Percentiles rank a stretch among this genome's conserved stretches.
Evolutionary conservation across 2,797 vertebrate genomes (phyloP).

Genomic region (Halcyon badia): DNA sequence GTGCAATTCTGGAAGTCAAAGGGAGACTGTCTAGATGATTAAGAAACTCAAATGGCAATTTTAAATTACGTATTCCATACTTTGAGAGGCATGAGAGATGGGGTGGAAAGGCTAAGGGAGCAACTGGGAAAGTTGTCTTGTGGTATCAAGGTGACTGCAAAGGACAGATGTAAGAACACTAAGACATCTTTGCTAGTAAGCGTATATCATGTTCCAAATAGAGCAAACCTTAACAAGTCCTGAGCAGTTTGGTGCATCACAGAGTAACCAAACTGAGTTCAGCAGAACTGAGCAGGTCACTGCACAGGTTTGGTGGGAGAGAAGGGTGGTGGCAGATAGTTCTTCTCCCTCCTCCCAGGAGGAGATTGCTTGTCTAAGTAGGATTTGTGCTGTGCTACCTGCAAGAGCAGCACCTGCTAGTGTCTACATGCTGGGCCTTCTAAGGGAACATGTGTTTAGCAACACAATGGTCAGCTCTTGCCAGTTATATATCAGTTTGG

Average conservation of each 20-base stretch:
- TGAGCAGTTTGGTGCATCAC: not conserved
- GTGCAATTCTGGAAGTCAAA: not conserved
- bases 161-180: not conserved
- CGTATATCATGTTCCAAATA: not conserved
- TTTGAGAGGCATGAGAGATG: not conserved
- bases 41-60: not conserved
- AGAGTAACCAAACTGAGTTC: not conserved
- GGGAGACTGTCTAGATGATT: not conserved
- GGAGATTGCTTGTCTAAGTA: not conserved
- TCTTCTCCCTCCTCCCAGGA: not conserved
- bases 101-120: not conserved
- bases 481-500: not conserved
- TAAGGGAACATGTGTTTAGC: not conserved
- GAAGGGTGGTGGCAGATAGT: not conserved
- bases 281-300: not conserved
- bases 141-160: not conserved
- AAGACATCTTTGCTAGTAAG: not conserved
- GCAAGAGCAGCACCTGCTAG: not conserved
- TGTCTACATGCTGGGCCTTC: not conserved
- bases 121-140: not conserved
- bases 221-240: not conserved
- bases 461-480: not conserved
- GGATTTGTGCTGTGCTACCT: not conserved
- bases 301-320: not conserved
- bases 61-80: not conserved